Evolutionary conservation across 2,888 invertebrate species (phyloP).

Genomic region (Eudemis profundana): DNA sequence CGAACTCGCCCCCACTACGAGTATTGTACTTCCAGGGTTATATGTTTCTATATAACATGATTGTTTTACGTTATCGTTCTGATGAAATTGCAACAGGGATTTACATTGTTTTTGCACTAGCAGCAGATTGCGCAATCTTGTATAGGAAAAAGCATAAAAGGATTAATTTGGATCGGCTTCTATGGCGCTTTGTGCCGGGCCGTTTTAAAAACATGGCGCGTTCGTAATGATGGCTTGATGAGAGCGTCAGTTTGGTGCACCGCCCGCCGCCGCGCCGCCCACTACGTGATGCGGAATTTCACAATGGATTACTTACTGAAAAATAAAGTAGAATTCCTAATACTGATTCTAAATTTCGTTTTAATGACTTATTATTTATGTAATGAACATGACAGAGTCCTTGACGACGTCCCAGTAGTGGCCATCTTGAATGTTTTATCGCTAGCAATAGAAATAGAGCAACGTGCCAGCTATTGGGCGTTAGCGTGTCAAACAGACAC

Average conservation of each 20-base stretch:
- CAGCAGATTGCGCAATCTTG: constrained; percentile 14
- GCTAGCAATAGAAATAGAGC: no score
- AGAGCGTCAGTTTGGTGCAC: constrained; percentile 69
- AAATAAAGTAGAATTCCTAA: constrained; percentile 17
- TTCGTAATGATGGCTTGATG: constrained; percentile 82
- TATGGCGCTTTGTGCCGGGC: constrained; percentile 65
- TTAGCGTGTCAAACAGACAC: no score
- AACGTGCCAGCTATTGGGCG: no score
- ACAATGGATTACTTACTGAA: constrained; percentile 35
- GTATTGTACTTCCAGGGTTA: no score
- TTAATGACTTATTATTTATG: no score
- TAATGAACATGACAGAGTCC: no score
- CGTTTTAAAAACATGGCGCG: constrained; percentile 83
- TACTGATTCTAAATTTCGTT: neutral
- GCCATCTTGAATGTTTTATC: no score
- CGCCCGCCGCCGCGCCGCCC: constrained; percentile 49
- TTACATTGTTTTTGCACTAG: neutral
- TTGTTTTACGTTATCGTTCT: neutral
- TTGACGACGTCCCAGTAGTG: no score
- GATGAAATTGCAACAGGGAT: constrained; percentile 5
- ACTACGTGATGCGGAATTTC: constrained; percentile 54
- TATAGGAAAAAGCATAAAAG: constrained; percentile 67
- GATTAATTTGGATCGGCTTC: constrained; percentile 76
- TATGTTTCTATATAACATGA: no score
- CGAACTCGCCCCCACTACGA: no score